Base-by-base conservation (phyloP, 2,888 invertebrate species). In the Sesamia inferens region DNA sequence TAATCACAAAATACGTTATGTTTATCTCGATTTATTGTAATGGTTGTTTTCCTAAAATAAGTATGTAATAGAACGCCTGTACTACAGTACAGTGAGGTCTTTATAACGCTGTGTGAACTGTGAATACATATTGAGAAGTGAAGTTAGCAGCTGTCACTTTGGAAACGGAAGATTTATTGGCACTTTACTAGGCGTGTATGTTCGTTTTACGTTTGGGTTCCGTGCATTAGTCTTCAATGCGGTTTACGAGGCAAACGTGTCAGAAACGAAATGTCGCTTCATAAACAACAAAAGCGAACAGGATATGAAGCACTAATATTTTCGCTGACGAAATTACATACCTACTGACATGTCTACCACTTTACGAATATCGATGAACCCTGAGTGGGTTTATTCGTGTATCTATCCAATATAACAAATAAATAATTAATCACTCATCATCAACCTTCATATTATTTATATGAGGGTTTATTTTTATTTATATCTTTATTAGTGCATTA, bases 201-300 rank as follows among this genome's bases (percentile, higher is more conserved):
- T 83, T 74, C 79, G 80, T 87, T 89, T 85, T 84, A 87, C 84
- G 87, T 85, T 74, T 72, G 82, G 82, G 81, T 82, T 82, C 80
- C 82, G 75, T 87, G 80, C 89, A 88, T 89, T 88, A 88, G 85
- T 83, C 78, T 76, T 71, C 73, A 76, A 75, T 77, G 81, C 80
- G 71, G 76, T 88, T 90, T 90, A 90, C 82, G 88, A 87, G 74
- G 68, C 83, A 78, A 86, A 90, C 88, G 90, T 89, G 88, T 85
- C 85, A 81, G 67, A 82, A 80, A 85, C 83, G 74, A 76, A 74
- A 82, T 75, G 66, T 79, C 67, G 76, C 66, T 66, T 64, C 63
- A 71, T 64, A 73, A 76, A 85, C 73, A 83, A 78, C 74, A 81
- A 71, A 74, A 75, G 71, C 64, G 68, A 76, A 73, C 72, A 69